Base-by-base conservation (phyloP, 2,797 vertebrate species). In the Ispidina lecontei region DNA sequence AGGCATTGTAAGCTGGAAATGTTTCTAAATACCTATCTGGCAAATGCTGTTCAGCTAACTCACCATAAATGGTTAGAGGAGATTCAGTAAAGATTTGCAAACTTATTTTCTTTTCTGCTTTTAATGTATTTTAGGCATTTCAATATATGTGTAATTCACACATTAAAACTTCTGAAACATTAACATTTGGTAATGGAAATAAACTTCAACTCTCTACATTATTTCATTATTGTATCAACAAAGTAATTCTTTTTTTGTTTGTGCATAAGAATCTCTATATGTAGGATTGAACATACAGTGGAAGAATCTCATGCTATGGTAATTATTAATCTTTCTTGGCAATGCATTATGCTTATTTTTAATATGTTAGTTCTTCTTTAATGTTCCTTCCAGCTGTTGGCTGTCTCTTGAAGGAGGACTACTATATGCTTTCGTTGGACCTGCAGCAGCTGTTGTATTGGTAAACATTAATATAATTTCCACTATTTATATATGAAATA, bases 361-460 rank as follows among this genome's bases (percentile, higher is more conserved):
- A 97, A 98, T 98, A 95, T 97, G 97, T 97, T 97, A 98, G 97
- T 97, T 97, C 87, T 97, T 97, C 64, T 98, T 94, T 97, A 96
- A 97, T 97, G 91, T 98, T 95, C 81, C 94, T 98, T 98, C 91
- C 97, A 99, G 99, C 97, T 99, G 99, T 97, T 99, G 99, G 99
- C 98, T 99, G 49, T 99, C 99, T 97, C 98, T 99, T 83, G 99
- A 99, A 98, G 99, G 99, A 89, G 99, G 99, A 60, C 98, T 99
- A 12, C 98, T 99, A 76, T 99, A 99, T 72, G 99, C 99, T 91
- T 99, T 99, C 79, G 99, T 99, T 81, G 99, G 99, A 98, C 99
- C 99, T 91, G 99, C 99, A 87, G 99, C 99, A 56, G 99, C 99
- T 93, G 99, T 99, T 96, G 99, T 99, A 96, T 97, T 99, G 98